A percentile compares a stretch with the other conserved stretches of the same genome.
Conservation (phyloP, 1,140 invertebrate species). For the Octopus sinensis region DNA sequence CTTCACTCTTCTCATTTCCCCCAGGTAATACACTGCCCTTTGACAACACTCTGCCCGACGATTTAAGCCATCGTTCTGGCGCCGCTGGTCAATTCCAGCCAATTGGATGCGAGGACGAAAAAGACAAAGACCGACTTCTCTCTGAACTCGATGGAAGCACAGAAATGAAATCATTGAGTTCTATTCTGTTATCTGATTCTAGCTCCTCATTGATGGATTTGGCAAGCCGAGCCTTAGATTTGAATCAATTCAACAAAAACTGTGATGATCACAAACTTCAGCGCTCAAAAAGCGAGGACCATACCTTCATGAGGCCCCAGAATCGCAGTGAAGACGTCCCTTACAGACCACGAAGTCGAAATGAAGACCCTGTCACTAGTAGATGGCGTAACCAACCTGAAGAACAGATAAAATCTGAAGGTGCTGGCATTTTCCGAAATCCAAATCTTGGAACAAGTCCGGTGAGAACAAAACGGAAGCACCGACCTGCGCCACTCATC, state of each 20-base stretch:
- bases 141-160: neutral
- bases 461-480: constrained; percentile 62
- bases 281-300: constrained; percentile 44
- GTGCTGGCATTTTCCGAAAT: constrained; percentile 73
- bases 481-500: constrained; percentile 64
- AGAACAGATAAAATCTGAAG: constrained; percentile 46
- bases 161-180: neutral
- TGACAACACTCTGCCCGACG: neutral
- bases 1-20: neutral
- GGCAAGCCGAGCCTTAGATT: neutral
- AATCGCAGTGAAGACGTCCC: constrained; percentile 43
- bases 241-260: constrained; percentile 31
- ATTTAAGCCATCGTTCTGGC: neutral
- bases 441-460: constrained; percentile 60
- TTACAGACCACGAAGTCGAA: constrained; percentile 32
- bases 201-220: neutral
- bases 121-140: neutral
- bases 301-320: constrained; percentile 43
- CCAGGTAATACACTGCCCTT: neutral
- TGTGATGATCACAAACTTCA: constrained; percentile 45
- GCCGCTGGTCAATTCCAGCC: neutral
- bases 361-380: constrained; percentile 34
- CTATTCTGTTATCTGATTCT: neutral
- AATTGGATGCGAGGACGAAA: neutral
- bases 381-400: constrained; percentile 39